phyloP scores from a whole-genome alignment of 2,113 vertebrate species.

The Platanista minor region DNA sequence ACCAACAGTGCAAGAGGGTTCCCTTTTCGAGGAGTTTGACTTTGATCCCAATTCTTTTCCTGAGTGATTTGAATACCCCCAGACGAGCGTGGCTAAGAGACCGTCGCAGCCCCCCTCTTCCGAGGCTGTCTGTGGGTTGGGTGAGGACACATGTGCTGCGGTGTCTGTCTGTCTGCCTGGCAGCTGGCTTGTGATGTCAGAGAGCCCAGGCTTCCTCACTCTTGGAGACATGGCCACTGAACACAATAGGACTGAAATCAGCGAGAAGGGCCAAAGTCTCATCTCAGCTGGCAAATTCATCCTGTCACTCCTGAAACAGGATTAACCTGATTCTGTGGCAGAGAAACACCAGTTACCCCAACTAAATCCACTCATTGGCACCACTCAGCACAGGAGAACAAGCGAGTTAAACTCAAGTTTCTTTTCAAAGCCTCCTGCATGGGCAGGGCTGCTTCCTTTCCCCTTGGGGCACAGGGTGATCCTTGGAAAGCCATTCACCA shows the following conservation, averaged over 20 bases:
- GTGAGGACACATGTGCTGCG: background rate
- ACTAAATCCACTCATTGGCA: fast-evolving
- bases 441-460: background rate
- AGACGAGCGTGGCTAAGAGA: background rate
- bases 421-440: background rate
- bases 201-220: background rate
- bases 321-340: fast-evolving
- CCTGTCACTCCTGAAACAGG: background rate
- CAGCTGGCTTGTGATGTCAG: background rate
- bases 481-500: background rate
- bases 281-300: fast-evolving
- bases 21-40: background rate
- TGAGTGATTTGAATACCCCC: background rate
- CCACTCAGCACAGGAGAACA: fast-evolving
- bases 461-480: background rate
- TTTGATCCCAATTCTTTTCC: too few species aligned
- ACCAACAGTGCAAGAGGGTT: too few species aligned
- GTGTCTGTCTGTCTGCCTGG: background rate
- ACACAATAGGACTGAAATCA: background rate
- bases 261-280: fast-evolving
- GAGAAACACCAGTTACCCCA: background rate
- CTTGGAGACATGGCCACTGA: background rate
- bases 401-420: background rate
- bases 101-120: fast-evolving
- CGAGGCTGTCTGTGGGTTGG: background rate